A percentile compares a stretch with the other conserved stretches of the same genome.
Evolutionary conservation across 2,797 vertebrate genomes (phyloP).

Genomic region (Pyrrhura leucotis): DNA sequence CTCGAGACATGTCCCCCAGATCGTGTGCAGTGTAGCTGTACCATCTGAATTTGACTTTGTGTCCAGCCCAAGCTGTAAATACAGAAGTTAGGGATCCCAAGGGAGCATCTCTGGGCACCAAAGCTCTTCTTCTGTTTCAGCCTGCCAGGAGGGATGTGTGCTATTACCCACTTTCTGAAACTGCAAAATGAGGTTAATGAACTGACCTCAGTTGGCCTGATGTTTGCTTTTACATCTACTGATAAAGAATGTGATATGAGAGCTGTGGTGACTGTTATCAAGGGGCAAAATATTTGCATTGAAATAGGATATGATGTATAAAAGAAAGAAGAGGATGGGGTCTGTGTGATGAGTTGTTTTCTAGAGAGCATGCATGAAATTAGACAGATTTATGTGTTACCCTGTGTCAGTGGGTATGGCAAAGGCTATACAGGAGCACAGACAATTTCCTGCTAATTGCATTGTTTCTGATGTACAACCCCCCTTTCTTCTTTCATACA

Average conservation of each 20-base stretch:
- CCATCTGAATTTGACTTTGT: neutral
- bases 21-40: neutral
- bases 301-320: neutral
- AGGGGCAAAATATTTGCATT: neutral
- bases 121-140: neutral
- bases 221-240: neutral
- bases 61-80: neutral
- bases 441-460: neutral
- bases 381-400: neutral
- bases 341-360: neutral
- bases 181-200: neutral
- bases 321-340: neutral
- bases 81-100: neutral
- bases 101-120: fast-evolving
- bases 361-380: neutral
- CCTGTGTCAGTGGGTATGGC: neutral
- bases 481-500: neutral
- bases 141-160: neutral
- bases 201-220: neutral
- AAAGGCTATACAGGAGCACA: neutral
- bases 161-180: neutral
- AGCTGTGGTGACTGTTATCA: neutral
- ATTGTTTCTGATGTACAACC: neutral
- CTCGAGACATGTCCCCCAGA: fast-evolving
- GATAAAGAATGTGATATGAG: neutral